Evolutionary conservation across 2,888 invertebrate genomes (phyloP).

Genomic region (Trachelus iudaicus): DNA sequence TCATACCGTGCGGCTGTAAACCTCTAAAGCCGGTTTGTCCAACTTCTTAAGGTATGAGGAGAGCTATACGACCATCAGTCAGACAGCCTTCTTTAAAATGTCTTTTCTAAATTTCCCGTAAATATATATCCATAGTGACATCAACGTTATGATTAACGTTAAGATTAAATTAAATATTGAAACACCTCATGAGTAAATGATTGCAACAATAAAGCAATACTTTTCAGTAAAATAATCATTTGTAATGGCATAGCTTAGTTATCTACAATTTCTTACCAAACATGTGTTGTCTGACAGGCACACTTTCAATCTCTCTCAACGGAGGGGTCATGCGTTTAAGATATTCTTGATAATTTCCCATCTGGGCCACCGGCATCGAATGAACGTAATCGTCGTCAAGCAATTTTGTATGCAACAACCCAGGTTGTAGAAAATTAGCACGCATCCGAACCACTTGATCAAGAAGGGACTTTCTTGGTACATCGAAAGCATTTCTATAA

Average conservation of each 20-base stretch:
- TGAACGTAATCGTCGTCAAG: slow-evolving; percentile 94
- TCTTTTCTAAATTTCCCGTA: background rate
- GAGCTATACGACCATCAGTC: background rate
- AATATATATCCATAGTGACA: background rate
- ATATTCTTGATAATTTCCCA: slow-evolving; percentile 99
- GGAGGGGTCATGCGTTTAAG: slow-evolving; percentile 93
- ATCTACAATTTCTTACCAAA: slow-evolving; percentile 74
- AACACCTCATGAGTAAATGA: background rate
- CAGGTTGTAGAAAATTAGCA: slow-evolving; percentile 89
- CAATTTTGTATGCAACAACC: slow-evolving; percentile 78
- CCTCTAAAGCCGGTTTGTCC: background rate
- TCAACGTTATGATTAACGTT: background rate
- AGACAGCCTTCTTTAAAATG: background rate
- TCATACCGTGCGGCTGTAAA: background rate
- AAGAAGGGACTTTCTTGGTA: slow-evolving; percentile 86
- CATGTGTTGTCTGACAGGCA: slow-evolving; percentile 96
- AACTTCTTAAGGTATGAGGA: background rate
- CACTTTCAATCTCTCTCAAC: slow-evolving; percentile 92
- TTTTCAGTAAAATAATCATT: background rate
- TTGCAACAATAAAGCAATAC: background rate
- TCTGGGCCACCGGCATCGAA: slow-evolving; percentile 94
- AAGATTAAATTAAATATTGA: background rate
- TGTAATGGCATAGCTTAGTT: background rate
- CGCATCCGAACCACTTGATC: slow-evolving; percentile 96
- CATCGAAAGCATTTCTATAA: slow-evolving; percentile 96